A percentile compares a stretch with the other conserved stretches of the same genome.
Conservation (phyloP, 2,888 invertebrate genomes). For the Chymomyza caudatula region DNA sequence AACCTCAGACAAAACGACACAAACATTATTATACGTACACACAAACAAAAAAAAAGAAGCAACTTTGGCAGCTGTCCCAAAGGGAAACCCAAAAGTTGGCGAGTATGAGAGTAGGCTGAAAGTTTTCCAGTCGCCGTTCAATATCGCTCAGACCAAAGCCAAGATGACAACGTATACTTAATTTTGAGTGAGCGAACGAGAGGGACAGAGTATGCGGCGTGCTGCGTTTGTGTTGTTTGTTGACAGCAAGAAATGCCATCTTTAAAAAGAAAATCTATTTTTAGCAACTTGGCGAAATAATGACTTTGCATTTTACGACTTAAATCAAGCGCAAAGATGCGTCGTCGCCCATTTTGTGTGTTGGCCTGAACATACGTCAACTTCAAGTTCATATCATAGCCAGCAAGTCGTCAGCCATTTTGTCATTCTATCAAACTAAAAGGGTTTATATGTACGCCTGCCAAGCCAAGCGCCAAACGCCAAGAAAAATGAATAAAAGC, state of each 20-base stretch:
- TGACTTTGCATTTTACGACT: constrained; percentile 59
- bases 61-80: constrained; percentile 54
- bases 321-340: constrained; percentile 59
- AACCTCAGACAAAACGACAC: constrained; percentile 50
- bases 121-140: neutral
- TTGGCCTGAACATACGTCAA: neutral
- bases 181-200: neutral
- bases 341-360: neutral
- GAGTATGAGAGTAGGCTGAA: neutral
- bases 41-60: constrained; percentile 19
- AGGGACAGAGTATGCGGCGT: neutral
- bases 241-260: neutral
- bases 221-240: neutral
- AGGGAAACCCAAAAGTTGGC: constrained; percentile 6
- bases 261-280: neutral
- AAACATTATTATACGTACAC: neutral
- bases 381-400: neutral
- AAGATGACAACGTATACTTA: neutral
- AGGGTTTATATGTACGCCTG: constrained; percentile 50
- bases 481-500: constrained; percentile 8
- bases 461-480: neutral
- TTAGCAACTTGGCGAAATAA: constrained; percentile 43
- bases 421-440: constrained; percentile 58
- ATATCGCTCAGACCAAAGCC: neutral
- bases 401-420: constrained; percentile 28